Base-by-base conservation (phyloP, 2,797 vertebrate species). In the Psittacula echo region DNA sequence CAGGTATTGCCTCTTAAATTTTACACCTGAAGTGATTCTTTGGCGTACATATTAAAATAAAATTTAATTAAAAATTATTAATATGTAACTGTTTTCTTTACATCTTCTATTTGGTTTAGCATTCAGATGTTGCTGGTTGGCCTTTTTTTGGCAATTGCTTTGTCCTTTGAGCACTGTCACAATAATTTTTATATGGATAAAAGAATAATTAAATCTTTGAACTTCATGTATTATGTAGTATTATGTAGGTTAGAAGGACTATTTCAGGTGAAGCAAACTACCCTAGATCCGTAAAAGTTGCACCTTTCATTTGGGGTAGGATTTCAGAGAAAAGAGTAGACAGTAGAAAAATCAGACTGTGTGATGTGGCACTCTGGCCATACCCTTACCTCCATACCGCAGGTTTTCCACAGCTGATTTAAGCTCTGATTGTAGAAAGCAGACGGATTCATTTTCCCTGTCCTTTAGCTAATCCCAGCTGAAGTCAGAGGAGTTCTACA, bases 21-120 rank as follows among this genome's bases (percentile, higher is more conserved):
- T 90, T 93, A 78, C 86, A 95, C 87, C 73, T 89, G 76, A 93
- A 89, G 95, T 94, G 18, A 77, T 74, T 88, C 51, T 96, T 95
- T 87, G 32, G 34, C 60, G 21, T 44, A 32, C 15, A 68, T 18
- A 62, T 62, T 62, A 27, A 62, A 94, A 48, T 85, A 51, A 32
- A 70, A 93, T 79, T 82, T 82, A 76, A 85, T 95, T 81, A 71
- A 86, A 96, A 91, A 45, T 48, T 74, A 11, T 50, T 44, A 30
- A 8, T 62, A 83, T 94, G 66, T 80, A 56, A 44, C 39, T 82
- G 37, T 89, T 84, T 89, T 89, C 29, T 72, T 94, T 85, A 76
- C 83, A 19, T 65, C 78, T 89, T 45, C 23, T 77, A 13, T 7
- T 12, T 48, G 80, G 15, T 32, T 80, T 65, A 66, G 39, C 34